Evolutionary conservation across 2,888 invertebrate species (phyloP), one percentile per base, ranked within the genome.

Genomic region (Sarcophaga caerulescens): DNA sequence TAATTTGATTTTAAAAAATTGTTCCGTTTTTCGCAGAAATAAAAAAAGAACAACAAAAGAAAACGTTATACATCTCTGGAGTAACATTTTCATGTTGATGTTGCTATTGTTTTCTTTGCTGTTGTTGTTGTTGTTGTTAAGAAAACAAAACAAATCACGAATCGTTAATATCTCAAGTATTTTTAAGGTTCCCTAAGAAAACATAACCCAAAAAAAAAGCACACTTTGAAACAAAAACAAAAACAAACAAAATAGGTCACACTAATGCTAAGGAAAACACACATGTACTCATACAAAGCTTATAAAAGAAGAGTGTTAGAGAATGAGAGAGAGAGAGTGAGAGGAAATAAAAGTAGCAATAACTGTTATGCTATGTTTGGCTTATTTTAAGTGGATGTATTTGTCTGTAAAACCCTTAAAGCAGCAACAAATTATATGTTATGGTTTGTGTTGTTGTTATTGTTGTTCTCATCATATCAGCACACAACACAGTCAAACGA

Each of bases 401-500:
- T 5, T 74, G 45, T 63, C 17, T 63, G 47, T 17, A 68, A 19
- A 19, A 44, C 21, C 65, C 65, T 78, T 47, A 74, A 82, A 71
- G 66, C 35, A 77, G 73, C 77, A 77, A 83, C 82, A 83, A 77
- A 60, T 73, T 68, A 23, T 23, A 62, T 62, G 47, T 17, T 44
- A 59, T 57, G n/a, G 52, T 75, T n/a, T 75, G 6, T 23, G 21
- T 57, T 25, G 17, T 52, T 25, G 21, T 44, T 11, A 2, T 35
- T 73, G 21, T 12, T 59, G 11, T 59, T 12, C 0, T 10, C 35
- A 1, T 35, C 35, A 35, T 10, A 35, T 35, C 35, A 35, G 10
- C 35, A 35, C 35, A 35, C 69, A 17, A 69, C 47, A 35, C 35
- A n/a, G 21, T n/a, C 14, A 35, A 63, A 65, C 17, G 44, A 52